These are phyloP conservation scores for Philotrypesis tridentata DNA, from an alignment of 1,140 invertebrate genomes.

Conservation along the genomic window DNA sequence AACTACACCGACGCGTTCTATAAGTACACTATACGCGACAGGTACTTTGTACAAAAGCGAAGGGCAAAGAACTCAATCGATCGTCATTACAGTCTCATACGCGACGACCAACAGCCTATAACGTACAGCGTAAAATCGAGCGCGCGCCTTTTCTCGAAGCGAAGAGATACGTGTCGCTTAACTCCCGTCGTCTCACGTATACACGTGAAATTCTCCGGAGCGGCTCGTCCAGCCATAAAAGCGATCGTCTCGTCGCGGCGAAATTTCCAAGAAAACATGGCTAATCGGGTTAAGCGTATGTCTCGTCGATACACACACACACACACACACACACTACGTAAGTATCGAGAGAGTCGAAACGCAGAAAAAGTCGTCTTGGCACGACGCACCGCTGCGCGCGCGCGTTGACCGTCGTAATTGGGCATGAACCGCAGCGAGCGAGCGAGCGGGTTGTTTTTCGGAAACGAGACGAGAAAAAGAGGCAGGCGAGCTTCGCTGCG, in stretches of 20 bases:
- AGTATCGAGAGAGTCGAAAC: background rate
- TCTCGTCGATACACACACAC: background rate
- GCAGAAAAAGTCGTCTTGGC: conserved; percentile 44
- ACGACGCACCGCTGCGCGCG: background rate
- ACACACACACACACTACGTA: too few species aligned
- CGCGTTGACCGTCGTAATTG: conserved; percentile 24
- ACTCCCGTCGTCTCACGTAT: background rate
- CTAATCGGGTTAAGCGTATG: conserved; percentile 58
- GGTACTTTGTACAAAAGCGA: background rate
- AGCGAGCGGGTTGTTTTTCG: conserved; percentile 25
- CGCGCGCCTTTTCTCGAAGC: too few species aligned
- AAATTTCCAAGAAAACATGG: conserved; percentile 39
- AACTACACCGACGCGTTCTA: too few species aligned
- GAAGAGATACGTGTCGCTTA: too few species aligned
- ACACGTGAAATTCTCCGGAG: background rate
- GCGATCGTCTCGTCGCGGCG: background rate
- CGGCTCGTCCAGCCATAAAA: background rate
- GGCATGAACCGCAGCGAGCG: conserved; percentile 18
- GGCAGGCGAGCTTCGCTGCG: background rate
- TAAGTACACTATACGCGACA: too few species aligned
- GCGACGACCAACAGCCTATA: too few species aligned
- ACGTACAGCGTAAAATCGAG: too few species aligned
- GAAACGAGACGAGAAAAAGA: conserved; percentile 7
- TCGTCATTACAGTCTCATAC: too few species aligned
- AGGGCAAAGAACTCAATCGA: background rate